These are phyloP conservation scores for Aphaenogaster rudis DNA, from an alignment of 1,140 invertebrate genomes.

Conservation along the genomic window DNA sequence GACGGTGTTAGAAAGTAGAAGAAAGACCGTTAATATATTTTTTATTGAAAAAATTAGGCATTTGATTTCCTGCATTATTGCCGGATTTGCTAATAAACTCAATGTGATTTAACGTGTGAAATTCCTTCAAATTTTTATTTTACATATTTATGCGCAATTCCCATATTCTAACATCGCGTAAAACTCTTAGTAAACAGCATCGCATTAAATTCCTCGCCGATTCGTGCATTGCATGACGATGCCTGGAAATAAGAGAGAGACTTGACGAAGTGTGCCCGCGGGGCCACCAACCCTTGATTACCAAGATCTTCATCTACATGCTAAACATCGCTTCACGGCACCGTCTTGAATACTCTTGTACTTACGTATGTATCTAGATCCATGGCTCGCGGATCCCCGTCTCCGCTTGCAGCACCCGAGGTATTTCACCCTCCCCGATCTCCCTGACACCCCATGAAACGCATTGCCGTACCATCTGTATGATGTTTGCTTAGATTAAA, in stretches of 20 bases:
- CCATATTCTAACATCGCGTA: neutral
- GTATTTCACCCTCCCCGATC: conserved; percentile 75
- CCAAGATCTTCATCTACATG: conserved; percentile 87
- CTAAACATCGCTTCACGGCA: conserved; percentile 84
- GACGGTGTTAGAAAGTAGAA: neutral
- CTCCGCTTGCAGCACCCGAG: conserved; percentile 79
- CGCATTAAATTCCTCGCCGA: conserved; percentile 54
- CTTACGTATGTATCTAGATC: conserved; percentile 86
- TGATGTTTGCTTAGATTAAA: conserved; percentile 87
- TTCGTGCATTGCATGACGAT: conserved; percentile 71
- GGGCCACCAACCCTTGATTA: conserved; percentile 85
- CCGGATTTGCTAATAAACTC: neutral
- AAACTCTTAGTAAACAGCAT: conserved; percentile 19
- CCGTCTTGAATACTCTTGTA: conserved; percentile 86
- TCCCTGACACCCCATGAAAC: conserved; percentile 75
- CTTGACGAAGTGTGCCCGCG: conserved; percentile 85
- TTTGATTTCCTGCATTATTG: neutral
- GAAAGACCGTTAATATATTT: neutral
- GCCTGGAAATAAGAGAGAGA: conserved; percentile 83
- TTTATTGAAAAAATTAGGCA: neutral
- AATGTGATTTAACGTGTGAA: neutral
- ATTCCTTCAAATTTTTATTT: neutral
- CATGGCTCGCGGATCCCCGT: conserved; percentile 62
- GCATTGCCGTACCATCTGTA: conserved; percentile 81
- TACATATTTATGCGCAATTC: neutral